These are phyloP conservation scores for Urocynchramus pylzowi DNA, from an alignment of 2,113 vertebrate genomes.

Conservation along the genomic window DNA sequence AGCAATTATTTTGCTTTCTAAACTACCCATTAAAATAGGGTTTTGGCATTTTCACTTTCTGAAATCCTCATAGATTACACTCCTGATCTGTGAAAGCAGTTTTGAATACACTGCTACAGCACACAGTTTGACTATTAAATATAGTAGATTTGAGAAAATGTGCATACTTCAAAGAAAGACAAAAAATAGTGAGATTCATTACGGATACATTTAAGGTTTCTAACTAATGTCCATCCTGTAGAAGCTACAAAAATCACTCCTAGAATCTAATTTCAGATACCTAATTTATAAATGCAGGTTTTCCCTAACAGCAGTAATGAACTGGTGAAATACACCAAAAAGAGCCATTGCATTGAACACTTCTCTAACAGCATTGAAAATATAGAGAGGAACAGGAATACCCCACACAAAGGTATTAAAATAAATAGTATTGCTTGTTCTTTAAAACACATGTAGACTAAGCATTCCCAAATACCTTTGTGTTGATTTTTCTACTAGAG, in stretches of 20 bases:
- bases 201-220: not conserved
- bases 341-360: accelerated
- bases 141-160: not conserved
- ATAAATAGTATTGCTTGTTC: not conserved
- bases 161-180: not conserved
- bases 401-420: not conserved
- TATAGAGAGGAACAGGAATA: not conserved
- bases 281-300: not conserved
- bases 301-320: not conserved
- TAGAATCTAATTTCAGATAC: not conserved
- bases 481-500: not conserved
- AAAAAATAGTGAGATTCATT: not conserved
- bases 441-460: not conserved
- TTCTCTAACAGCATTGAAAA: not conserved
- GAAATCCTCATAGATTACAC: not conserved
- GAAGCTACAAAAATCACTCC: not conserved
- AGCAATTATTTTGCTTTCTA: not conserved
- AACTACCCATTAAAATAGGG: not conserved
- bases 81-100: not conserved
- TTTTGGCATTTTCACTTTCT: not conserved
- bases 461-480: not conserved
- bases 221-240: not conserved
- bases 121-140: not conserved
- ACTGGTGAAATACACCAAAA: not conserved
- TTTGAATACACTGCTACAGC: not conserved